These are phyloP conservation scores for Sphenopsis melanotis DNA, from an alignment of 2,797 vertebrate species.

Conservation along the genomic window DNA sequence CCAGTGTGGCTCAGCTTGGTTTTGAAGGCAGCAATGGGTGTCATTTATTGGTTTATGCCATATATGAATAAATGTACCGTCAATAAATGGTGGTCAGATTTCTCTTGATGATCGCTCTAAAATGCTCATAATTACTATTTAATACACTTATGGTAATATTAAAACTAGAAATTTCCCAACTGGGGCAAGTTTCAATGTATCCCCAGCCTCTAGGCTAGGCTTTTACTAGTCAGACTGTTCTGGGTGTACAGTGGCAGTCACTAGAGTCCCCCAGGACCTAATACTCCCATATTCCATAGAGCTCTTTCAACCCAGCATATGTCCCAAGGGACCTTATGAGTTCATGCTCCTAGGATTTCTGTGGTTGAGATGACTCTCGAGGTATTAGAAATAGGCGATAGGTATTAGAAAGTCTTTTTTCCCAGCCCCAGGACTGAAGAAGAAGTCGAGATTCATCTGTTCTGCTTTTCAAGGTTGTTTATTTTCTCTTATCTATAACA, in stretches of 20 bases:
- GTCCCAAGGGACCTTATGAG: not conserved
- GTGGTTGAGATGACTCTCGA: too few relatives aligned
- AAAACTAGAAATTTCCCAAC: not conserved
- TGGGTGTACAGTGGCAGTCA: not conserved
- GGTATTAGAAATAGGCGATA: too few relatives aligned
- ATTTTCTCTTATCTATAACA: too few relatives aligned
- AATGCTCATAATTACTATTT: not conserved
- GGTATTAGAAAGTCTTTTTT: too few relatives aligned
- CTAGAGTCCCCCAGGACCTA: not conserved
- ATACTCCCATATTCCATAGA: not conserved
- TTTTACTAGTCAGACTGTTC: not conserved
- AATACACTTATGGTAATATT: not conserved
- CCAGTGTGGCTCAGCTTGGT: not conserved
- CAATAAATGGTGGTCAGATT: not conserved
- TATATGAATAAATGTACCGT: not conserved
- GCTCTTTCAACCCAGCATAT: not conserved
- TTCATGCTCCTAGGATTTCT: not conserved
- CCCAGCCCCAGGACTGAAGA: too few relatives aligned
- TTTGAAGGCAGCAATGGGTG: not conserved
- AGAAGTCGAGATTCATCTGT: too few relatives aligned
- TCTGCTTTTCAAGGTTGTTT: too few relatives aligned
- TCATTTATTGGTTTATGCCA: not conserved
- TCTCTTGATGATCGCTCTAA: not conserved
- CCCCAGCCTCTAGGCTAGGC: not conserved
- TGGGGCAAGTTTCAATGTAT: not conserved